phyloP scores from a whole-genome alignment of 2,888 invertebrate species.

The Notodonta dromedarius region DNA sequence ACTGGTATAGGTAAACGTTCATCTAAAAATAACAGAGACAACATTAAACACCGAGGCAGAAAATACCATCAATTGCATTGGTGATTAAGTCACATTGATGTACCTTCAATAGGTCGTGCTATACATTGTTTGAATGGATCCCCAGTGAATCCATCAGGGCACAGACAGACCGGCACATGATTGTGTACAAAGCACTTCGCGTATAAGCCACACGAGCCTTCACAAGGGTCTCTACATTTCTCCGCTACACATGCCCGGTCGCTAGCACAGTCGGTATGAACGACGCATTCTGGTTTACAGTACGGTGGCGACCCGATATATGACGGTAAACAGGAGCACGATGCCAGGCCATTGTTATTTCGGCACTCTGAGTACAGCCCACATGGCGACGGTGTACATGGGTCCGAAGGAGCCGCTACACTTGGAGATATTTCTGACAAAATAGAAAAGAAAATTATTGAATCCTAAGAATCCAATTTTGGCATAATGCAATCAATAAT shows the following conservation, averaged over 20 bases:
- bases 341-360: conserved; percentile 87
- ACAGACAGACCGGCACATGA: conserved; percentile 89
- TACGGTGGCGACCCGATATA: conserved; percentile 87
- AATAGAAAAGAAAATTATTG: conserved; percentile 1
- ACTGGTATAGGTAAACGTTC: conserved; percentile 34
- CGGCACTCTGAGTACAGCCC: conserved; percentile 90
- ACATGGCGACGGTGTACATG: conserved; percentile 90
- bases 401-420: conserved; percentile 76
- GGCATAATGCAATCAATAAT: not conserved
- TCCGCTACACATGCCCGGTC: conserved; percentile 87
- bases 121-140: conserved; percentile 88
- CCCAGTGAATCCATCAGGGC: conserved; percentile 86
- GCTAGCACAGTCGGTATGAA: conserved; percentile 86
- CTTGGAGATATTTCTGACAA: conserved; percentile 59
- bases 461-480: not conserved
- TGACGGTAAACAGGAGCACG: conserved; percentile 88
- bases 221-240: conserved; percentile 88
- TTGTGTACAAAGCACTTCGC: conserved; percentile 88
- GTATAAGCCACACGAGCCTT: conserved; percentile 87
- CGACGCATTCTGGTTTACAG: conserved; percentile 87
- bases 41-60: not conserved
- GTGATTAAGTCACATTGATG: conserved; percentile 7
- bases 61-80: not conserved
- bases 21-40: conserved; percentile 47
- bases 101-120: conserved; percentile 79